Evolutionary conservation across 1,140 invertebrate species (phyloP), one percentile per base, ranked within the genome.

Genomic region (Drosophila mauritiana): DNA sequence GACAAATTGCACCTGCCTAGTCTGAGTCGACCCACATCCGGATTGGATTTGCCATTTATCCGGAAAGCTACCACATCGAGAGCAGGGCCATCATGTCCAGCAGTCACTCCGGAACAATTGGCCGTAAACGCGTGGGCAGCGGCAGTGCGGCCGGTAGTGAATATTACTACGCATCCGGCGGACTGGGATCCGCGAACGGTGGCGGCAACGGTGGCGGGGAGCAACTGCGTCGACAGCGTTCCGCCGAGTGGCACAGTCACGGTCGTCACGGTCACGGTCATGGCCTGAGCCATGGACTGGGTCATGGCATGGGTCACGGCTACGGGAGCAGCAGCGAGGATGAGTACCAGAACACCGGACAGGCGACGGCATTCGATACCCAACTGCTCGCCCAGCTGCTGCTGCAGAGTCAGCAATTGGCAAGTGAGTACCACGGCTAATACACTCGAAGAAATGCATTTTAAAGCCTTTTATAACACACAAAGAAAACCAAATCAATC

Each of bases 191-290:
- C 2, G 11, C 6, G 3, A 34, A 20, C 7, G 31, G 40, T 2
- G 51, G 51, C 1, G 17, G 8, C 3, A 17, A 3, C 4, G 56
- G 74, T 20, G 78, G 82, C 0, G 80, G 78, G 10, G 77, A 91
- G 36, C 84, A 91, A 53, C 74, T 95, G 93, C 92, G 94, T 59
- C 92, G 94, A 43, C 94, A 95, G 81, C 92, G 94, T 42, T 94
- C 94, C 68, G 93, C 94, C 45, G 94, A 95, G 91, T 95, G 94
- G 94, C 93, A 94, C 64, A 94, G 94, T 82, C 83, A 86, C 49
- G 49, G 49, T 59, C 93, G 94, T 65, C 93, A 94, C 74, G 93
- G 93, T 31, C 73, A 58, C 17, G 69, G 70, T 4, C 73, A 62
- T 20, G 73, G 64, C 1, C 64, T 65, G 12, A 46, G 70, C 37